These are phyloP conservation scores for Loriculus beryllinus DNA, from an alignment of 2,797 vertebrate genomes.

Conservation along the genomic window DNA sequence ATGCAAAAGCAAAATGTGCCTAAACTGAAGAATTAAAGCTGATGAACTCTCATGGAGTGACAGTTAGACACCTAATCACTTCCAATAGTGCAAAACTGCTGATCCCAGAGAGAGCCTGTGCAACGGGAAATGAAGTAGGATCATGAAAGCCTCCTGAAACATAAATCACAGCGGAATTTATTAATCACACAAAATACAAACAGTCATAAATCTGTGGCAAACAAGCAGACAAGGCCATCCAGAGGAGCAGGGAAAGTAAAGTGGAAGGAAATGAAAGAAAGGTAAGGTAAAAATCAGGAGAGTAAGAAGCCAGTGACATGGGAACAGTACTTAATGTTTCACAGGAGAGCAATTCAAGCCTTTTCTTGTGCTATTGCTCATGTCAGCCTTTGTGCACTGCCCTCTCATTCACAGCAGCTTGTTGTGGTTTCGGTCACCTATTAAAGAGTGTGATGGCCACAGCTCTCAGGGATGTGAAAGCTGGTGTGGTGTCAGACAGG, in stretches of 20 bases:
- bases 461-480: neutral
- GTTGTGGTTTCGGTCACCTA: neutral
- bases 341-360: neutral
- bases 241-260: neutral
- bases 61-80: neutral
- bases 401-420: neutral
- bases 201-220: neutral
- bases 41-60: neutral
- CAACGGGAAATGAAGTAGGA: neutral
- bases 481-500: neutral
- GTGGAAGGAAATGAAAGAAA: neutral
- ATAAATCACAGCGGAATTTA: conserved; percentile 34
- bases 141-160: neutral
- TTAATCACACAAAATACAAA: conserved; percentile 25
- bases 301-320: neutral
- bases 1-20: neutral
- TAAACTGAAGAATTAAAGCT: conserved; percentile 1
- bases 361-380: neutral
- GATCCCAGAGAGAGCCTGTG: neutral
- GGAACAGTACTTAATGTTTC: neutral
- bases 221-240: neutral
- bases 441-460: neutral
- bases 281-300: neutral
- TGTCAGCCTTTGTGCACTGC: neutral
- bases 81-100: neutral